These are phyloP conservation scores for Enteromius mattozi DNA, from an alignment of 2,797 vertebrate genomes.

Conservation along the genomic window DNA sequence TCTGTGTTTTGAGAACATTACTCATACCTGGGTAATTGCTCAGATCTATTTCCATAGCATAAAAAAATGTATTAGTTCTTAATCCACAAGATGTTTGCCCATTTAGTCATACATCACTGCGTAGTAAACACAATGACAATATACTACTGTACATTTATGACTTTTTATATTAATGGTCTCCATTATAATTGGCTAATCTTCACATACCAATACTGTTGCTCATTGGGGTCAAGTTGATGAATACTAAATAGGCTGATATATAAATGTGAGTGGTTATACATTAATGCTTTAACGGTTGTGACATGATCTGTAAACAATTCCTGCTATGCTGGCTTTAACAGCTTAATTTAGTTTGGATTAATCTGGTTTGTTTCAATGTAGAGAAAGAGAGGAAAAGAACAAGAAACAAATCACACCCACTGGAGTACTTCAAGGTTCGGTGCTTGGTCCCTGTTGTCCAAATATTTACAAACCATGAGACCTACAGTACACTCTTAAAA, in stretches of 20 bases:
- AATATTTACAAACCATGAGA: background rate
- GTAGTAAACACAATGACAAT: background rate
- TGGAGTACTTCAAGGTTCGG: background rate
- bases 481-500: background rate
- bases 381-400: background rate
- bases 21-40: background rate
- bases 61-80: background rate
- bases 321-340: background rate
- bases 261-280: background rate
- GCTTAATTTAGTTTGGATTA: background rate
- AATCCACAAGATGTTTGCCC: background rate
- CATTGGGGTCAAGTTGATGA: background rate
- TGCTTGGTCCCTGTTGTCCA: background rate
- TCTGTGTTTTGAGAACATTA: constrained; percentile 1
- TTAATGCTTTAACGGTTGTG: background rate
- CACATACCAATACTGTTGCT: background rate
- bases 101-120: background rate
- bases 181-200: background rate
- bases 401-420: background rate
- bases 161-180: background rate
- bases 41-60: background rate
- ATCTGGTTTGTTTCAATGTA: background rate
- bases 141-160: background rate
- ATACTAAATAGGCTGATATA: background rate
- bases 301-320: background rate